Evolutionary conservation across 2,113 vertebrate genomes (phyloP).

Genomic region (Brienomyrus longianalis): DNA sequence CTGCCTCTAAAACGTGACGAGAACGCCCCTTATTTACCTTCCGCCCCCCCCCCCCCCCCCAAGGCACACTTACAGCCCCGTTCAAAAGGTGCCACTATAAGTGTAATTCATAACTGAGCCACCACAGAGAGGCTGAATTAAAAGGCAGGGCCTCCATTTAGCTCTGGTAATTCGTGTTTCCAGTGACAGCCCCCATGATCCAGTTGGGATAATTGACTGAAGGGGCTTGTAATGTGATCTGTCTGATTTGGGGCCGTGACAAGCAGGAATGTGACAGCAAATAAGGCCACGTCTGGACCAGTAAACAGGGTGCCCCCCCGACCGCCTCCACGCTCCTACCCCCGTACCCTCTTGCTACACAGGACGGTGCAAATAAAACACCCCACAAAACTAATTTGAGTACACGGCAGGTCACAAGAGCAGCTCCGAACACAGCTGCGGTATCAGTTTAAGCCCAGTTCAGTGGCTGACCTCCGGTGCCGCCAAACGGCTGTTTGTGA

Average conservation of each 20-base stretch:
- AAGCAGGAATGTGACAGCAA: constrained; percentile 8
- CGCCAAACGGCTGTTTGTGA: neutral
- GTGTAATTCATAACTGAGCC: neutral
- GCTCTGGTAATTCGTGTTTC: neutral
- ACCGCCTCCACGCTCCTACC: neutral
- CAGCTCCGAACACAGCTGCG: neutral
- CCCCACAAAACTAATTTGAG: neutral
- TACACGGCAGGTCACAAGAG: neutral
- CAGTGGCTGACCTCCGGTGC: neutral
- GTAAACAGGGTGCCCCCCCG: neutral
- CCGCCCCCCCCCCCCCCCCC: neutral
- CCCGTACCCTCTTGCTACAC: neutral
- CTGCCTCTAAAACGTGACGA: neutral
- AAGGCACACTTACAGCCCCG: neutral
- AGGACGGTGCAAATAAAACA: neutral
- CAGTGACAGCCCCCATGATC: constrained; percentile 20
- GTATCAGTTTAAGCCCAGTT: neutral
- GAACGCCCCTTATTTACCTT: neutral
- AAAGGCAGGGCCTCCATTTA: neutral
- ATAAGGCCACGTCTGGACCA: neutral
- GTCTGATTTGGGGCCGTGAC: constrained; percentile 18
- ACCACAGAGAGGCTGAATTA: neutral
- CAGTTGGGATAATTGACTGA: constrained; percentile 19
- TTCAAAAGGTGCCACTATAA: neutral
- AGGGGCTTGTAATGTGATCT: constrained; percentile 23